These are phyloP conservation scores for Serripes groenlandicus DNA, from an alignment of 2,888 invertebrate species.

Conservation along the genomic window DNA sequence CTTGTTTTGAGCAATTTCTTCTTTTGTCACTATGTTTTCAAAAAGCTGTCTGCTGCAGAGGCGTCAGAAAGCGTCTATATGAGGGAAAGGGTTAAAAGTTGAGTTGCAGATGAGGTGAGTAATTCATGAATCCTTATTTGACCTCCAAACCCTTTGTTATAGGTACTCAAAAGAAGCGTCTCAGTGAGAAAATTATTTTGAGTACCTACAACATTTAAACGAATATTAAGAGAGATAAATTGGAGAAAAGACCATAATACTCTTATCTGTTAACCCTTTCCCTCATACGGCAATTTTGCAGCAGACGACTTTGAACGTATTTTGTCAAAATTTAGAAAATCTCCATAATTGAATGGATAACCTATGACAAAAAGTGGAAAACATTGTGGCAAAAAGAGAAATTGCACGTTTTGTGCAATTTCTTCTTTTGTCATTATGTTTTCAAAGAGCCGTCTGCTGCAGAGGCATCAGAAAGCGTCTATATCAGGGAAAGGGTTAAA, in stretches of 20 bases:
- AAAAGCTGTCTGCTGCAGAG: not conserved
- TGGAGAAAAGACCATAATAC: too few species aligned
- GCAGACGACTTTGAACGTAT: not conserved
- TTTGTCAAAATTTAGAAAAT: not conserved
- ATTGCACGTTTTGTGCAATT: conserved; percentile 3
- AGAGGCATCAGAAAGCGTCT: not conserved
- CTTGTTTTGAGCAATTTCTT: conserved; percentile 8
- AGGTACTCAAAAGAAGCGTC: too few species aligned
- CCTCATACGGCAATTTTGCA: not conserved
- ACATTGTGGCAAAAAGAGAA: conserved; percentile 2
- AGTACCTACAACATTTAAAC: too few species aligned
- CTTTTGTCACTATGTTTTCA: conserved; percentile 5
- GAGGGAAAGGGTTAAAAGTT: not conserved
- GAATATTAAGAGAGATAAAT: too few species aligned
- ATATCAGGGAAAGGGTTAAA: not conserved
- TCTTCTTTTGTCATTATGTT: conserved; percentile 8
- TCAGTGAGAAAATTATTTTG: too few species aligned
- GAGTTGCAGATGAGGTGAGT: too few species aligned
- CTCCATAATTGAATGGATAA: not conserved
- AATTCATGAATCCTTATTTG: too few species aligned
- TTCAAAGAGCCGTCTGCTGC: not conserved
- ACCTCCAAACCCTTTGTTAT: too few species aligned
- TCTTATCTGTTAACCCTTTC: not conserved
- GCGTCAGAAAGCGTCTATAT: not conserved
- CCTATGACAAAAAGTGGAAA: not conserved